Evolutionary conservation across 2,113 vertebrate species (phyloP).

Genomic region (Excalfactoria chinensis): DNA sequence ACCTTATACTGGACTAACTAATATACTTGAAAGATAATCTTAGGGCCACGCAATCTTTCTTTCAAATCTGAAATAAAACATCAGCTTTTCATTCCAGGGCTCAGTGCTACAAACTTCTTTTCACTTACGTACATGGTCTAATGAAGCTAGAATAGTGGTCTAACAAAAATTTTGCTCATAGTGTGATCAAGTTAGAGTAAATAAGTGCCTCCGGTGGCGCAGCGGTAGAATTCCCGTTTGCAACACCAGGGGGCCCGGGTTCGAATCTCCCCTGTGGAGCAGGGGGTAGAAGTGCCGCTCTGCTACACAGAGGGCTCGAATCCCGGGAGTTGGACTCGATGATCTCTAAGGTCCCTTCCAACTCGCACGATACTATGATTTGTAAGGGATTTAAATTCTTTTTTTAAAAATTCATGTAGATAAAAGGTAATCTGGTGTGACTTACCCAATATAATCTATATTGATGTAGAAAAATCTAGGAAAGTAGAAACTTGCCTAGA

Average conservation of each 20-base stretch:
- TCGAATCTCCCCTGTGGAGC: too few relatives aligned
- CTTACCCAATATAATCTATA: conserved; percentile 23
- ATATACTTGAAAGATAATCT: background rate
- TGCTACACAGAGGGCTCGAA: too few relatives aligned
- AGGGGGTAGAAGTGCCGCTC: too few relatives aligned
- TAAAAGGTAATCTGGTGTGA: background rate
- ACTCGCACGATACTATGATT: too few relatives aligned
- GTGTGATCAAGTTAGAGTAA: background rate
- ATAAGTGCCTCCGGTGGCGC: too few relatives aligned
- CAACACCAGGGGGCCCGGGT: too few relatives aligned
- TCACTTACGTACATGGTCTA: background rate
- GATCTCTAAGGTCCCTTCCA: too few relatives aligned
- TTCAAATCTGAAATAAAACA: background rate
- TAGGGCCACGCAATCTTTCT: background rate
- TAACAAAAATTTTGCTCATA: background rate
- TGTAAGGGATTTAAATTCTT: background rate
- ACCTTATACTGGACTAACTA: background rate
- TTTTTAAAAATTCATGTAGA: background rate
- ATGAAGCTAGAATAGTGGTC: background rate
- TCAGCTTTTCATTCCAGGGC: background rate
- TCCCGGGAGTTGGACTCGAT: too few relatives aligned
- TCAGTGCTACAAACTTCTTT: background rate
- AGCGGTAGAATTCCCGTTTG: too few relatives aligned
- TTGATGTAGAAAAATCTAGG: background rate
- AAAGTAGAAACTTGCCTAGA: background rate